A percentile compares a stretch with the other conserved stretches of the same genome.
Evolutionary conservation across 2,113 vertebrate species (phyloP).

Genomic region (Myotis brandtii): DNA sequence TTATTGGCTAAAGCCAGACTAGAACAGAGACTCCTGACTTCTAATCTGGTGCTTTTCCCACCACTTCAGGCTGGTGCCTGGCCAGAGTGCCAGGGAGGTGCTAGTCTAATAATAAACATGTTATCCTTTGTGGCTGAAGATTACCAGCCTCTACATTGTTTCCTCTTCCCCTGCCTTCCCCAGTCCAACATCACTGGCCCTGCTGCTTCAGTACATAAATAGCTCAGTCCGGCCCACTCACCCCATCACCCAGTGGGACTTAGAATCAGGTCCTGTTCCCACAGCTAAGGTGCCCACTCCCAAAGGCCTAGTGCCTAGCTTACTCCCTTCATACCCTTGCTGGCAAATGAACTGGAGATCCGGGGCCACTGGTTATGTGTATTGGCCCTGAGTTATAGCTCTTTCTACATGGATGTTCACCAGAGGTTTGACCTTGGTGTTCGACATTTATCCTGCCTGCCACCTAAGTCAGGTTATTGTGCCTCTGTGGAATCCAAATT

Average conservation of each 20-base stretch:
- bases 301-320: not conserved
- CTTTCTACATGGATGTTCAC: not conserved
- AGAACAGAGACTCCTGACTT: not conserved
- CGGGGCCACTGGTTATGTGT: not conserved
- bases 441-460: not conserved
- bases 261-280: not conserved
- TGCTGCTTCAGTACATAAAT: constrained; percentile 29
- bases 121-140: constrained; percentile 44
- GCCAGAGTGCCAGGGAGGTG: constrained; percentile 25
- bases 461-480: constrained; percentile 45
- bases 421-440: not conserved
- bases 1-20: not conserved
- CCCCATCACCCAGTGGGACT: not conserved
- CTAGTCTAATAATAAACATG: constrained; percentile 44
- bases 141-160: not conserved
- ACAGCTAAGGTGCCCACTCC: not conserved
- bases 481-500: constrained; percentile 66
- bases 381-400: not conserved
- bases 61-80: not conserved
- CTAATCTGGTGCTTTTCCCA: not conserved
- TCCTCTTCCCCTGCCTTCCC: constrained; percentile 30
- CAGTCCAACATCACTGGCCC: not conserved
- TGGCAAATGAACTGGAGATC: not conserved
- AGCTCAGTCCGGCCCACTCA: not conserved
- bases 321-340: not conserved